These are phyloP conservation scores for Micrastur ruficollis DNA, from an alignment of 2,797 vertebrate species.

Conservation along the genomic window DNA sequence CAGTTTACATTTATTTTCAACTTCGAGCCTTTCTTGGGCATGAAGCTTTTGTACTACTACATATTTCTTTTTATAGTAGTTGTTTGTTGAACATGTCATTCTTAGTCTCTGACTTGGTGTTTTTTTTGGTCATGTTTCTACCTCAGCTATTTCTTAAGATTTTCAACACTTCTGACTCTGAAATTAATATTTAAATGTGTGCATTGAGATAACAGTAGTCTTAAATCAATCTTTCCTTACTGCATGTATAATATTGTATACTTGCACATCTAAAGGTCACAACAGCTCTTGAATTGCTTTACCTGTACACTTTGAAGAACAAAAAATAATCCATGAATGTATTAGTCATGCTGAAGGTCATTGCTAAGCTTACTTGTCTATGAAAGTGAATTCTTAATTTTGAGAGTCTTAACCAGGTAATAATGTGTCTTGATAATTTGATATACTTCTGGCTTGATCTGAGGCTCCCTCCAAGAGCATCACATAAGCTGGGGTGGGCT, in stretches of 20 bases:
- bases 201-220: not conserved
- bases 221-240: not conserved
- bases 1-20: not conserved
- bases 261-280: not conserved
- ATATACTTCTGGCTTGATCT: not conserved
- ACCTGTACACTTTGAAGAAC: not conserved
- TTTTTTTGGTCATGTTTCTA: not conserved
- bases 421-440: not conserved
- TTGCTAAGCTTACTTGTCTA: not conserved
- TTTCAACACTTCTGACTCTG: not conserved
- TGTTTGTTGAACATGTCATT: not conserved
- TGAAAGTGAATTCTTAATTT: not conserved
- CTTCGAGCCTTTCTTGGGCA: not conserved
- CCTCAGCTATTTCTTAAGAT: not conserved
- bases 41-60: not conserved
- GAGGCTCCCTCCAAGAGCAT: not conserved
- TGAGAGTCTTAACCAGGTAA: not conserved
- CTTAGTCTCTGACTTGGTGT: not conserved
- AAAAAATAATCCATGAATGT: not conserved
- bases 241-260: not conserved
- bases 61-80: not conserved
- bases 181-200: not conserved
- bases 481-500: not conserved
- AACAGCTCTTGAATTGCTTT: not conserved
- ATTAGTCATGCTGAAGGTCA: not conserved